These are phyloP conservation scores for Tachycineta bicolor DNA, from an alignment of 2,113 vertebrate species.

Conservation along the genomic window DNA sequence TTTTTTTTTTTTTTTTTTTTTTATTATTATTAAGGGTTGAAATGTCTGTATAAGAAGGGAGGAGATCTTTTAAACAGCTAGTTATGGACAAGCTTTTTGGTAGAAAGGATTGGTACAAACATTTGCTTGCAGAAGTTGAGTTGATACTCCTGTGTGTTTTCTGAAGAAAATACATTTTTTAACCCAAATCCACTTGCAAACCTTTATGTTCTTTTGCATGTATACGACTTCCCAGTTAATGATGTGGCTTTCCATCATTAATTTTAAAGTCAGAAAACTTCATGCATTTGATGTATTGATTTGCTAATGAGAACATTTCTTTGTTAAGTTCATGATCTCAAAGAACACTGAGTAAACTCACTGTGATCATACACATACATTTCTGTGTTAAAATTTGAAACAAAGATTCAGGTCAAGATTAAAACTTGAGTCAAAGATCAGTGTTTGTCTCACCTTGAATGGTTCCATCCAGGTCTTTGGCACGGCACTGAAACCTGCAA, in stretches of 20 bases:
- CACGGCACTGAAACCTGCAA: not conserved
- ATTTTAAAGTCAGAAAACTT: too few species aligned
- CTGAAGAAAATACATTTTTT: not conserved
- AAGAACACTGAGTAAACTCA: not conserved
- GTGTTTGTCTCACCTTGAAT: not conserved
- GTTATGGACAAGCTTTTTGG: not conserved
- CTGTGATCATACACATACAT: not conserved
- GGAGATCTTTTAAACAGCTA: not conserved
- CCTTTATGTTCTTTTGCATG: not conserved
- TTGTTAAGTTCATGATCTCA: not conserved
- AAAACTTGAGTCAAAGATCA: not conserved
- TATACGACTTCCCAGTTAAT: too few species aligned
- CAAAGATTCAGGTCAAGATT: not conserved
- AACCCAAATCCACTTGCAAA: not conserved
- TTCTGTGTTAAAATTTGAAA: not conserved
- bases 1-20: too few species aligned
- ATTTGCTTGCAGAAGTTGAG: not conserved
- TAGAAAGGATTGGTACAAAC: not conserved
- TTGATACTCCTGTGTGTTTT: not conserved
- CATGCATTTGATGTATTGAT: too few species aligned
- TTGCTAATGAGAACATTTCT: too few species aligned
- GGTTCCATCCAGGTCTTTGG: not conserved
- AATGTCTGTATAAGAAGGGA: not conserved
- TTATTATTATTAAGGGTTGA: not conserved
- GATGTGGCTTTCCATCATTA: too few species aligned